A percentile compares a stretch with the other conserved stretches of the same genome.
Evolutionary conservation across 2,888 invertebrate genomes (phyloP).

Genomic region (Brachylomia viminalis): DNA sequence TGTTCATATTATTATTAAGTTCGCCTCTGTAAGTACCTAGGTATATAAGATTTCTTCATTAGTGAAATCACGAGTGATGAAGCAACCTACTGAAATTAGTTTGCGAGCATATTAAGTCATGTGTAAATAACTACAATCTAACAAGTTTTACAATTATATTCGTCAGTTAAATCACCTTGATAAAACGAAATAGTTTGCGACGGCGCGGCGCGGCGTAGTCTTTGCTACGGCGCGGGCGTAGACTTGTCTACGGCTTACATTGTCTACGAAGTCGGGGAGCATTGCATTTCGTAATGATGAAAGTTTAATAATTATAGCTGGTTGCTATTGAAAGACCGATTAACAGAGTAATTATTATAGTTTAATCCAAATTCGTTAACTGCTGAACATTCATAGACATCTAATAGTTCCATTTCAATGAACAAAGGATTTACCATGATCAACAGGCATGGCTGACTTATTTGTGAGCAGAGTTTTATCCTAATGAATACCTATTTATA

Average conservation of each 20-base stretch:
- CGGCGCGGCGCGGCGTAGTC: conserved; percentile 39
- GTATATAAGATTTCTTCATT: conserved; percentile 11
- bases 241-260: conserved; percentile 39
- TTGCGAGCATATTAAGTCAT: conserved; percentile 37
- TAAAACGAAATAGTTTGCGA: conserved; percentile 42
- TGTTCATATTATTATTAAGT: not conserved
- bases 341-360: not conserved
- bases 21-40: not conserved
- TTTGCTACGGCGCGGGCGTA: conserved; percentile 34
- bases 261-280: conserved; percentile 29
- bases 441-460: not conserved
- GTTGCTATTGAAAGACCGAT: conserved; percentile 6
- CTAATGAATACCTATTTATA: too few species aligned
- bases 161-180: conserved; percentile 42
- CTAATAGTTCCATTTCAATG: not conserved
- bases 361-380: not conserved
- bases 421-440: not conserved
- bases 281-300: conserved; percentile 26
- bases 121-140: conserved; percentile 38
- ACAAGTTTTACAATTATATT: conserved; percentile 48
- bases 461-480: not conserved
- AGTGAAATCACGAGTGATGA: conserved; percentile 2
- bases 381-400: not conserved
- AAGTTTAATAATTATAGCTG: conserved; percentile 20
- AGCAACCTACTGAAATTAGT: not conserved